Conservation (phyloP, 2,888 invertebrate species). For the Papilio gigon region DNA sequence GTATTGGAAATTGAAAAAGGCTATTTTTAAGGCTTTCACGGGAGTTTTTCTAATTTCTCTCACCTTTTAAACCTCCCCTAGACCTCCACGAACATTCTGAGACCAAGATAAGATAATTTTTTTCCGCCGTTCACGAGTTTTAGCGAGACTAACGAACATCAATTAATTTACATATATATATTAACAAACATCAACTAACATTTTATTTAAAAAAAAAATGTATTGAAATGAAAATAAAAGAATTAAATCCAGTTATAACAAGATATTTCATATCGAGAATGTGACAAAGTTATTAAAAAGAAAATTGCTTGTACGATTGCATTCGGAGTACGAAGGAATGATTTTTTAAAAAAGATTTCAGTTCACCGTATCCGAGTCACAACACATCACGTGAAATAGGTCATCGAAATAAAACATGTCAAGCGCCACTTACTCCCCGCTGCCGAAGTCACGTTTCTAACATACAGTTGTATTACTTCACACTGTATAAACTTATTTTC, state of each 20-base stretch:
- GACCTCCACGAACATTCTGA: too few relatives aligned
- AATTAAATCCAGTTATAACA: background rate
- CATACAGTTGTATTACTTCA: constrained; percentile 7
- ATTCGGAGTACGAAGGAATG: background rate
- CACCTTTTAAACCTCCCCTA: too few relatives aligned
- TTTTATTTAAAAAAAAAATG: too few relatives aligned
- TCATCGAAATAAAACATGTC: constrained; percentile 33
- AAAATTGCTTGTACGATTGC: constrained; percentile 1
- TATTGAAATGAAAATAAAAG: too few relatives aligned
- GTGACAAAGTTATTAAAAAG: background rate
- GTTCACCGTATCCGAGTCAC: constrained; percentile 5
- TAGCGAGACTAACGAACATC: too few relatives aligned
- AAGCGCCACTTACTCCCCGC: constrained; percentile 24
- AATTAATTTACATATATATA: too few relatives aligned
- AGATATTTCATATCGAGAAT: background rate
- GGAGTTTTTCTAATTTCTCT: too few relatives aligned
- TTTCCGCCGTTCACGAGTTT: too few relatives aligned
- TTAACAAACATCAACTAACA: too few relatives aligned
- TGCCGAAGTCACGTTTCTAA: constrained; percentile 17
- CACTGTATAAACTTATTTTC: background rate
- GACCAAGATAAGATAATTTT: too few relatives aligned
- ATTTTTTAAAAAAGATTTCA: constrained; percentile 10
- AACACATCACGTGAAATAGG: constrained; percentile 27
- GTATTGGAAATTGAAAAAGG: too few relatives aligned
- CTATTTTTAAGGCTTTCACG: too few relatives aligned